Conservation (phyloP, 2,797 vertebrate species). For the Anabas testudineus region DNA sequence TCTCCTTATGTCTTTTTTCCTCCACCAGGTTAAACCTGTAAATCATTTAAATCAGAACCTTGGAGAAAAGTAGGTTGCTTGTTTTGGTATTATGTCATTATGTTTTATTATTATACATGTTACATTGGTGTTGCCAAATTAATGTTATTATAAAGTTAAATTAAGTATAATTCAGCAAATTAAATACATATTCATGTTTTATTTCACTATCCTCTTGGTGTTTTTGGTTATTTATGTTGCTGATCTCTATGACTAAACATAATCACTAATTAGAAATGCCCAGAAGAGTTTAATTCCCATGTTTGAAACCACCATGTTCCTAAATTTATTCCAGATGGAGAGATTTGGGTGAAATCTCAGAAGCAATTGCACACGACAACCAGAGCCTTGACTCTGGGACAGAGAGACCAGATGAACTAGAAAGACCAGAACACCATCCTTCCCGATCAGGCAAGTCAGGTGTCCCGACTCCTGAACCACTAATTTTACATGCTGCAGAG, state of each 20-base stretch:
- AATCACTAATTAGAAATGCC: neutral
- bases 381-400: slow-evolving; percentile 65
- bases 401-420: slow-evolving; percentile 70
- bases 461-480: neutral
- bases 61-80: slow-evolving; percentile 88
- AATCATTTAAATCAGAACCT: slow-evolving; percentile 85
- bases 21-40: slow-evolving; percentile 88
- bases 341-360: slow-evolving; percentile 81
- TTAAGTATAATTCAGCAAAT: slow-evolving; percentile 3
- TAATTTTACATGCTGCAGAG: neutral
- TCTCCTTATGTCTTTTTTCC: slow-evolving; percentile 4
- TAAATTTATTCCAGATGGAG: slow-evolving; percentile 78
- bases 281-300: neutral
- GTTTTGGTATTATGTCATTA: slow-evolving; percentile 24
- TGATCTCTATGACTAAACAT: neutral
- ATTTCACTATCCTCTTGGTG: neutral
- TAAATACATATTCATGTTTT: neutral
- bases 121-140: no score
- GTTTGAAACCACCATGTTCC: slow-evolving; percentile 3
- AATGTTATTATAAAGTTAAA: no score
- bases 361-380: slow-evolving; percentile 76
- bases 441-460: slow-evolving; percentile 59
- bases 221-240: neutral
- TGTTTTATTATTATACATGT: neutral
- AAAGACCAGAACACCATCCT: slow-evolving; percentile 49